A percentile compares a stretch with the other conserved stretches of the same genome.
Evolutionary conservation across 2,888 invertebrate species (phyloP).

Genomic region (Aleiodes alternator): DNA sequence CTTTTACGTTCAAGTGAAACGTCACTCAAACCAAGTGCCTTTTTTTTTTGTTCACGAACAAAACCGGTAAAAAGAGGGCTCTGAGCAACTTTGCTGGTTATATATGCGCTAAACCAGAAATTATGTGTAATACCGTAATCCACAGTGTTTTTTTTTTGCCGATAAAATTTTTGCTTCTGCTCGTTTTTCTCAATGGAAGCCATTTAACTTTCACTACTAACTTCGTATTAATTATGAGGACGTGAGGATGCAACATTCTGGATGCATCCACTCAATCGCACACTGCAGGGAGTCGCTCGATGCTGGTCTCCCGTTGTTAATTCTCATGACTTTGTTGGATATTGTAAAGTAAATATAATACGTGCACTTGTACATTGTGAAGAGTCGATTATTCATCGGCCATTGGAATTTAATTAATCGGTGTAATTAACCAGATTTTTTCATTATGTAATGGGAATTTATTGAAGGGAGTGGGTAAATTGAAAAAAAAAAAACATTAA

Average conservation of each 20-base stretch:
- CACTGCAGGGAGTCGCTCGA: slow-evolving; percentile 48
- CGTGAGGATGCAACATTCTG: slow-evolving; percentile 35
- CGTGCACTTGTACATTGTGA: too few species aligned
- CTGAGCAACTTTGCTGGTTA: slow-evolving; percentile 8
- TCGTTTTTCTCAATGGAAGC: slow-evolving; percentile 17
- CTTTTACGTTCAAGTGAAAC: slow-evolving; percentile 26
- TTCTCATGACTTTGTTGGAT: neutral
- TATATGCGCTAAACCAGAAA: slow-evolving; percentile 11
- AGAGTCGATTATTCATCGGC: too few species aligned
- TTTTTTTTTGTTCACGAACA: slow-evolving; percentile 17
- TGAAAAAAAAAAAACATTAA: too few species aligned
- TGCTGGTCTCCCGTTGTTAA: neutral
- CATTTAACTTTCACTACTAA: slow-evolving; percentile 52
- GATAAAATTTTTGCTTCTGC: slow-evolving; percentile 11
- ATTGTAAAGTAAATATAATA: too few species aligned
- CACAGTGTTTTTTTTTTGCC: neutral
- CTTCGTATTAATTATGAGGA: slow-evolving; percentile 53
- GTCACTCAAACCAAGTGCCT: slow-evolving; percentile 15
- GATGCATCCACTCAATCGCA: slow-evolving; percentile 39
- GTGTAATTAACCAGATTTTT: too few species aligned
- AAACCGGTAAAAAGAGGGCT: slow-evolving; percentile 5
- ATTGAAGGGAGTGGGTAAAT: too few species aligned
- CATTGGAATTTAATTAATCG: too few species aligned
- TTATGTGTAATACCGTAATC: slow-evolving; percentile 9
- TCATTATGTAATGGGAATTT: too few species aligned